Evolutionary conservation across 2,797 vertebrate species (phyloP), one percentile per base, ranked within the genome.

Genomic region (Hoplostethus mediterraneus): DNA sequence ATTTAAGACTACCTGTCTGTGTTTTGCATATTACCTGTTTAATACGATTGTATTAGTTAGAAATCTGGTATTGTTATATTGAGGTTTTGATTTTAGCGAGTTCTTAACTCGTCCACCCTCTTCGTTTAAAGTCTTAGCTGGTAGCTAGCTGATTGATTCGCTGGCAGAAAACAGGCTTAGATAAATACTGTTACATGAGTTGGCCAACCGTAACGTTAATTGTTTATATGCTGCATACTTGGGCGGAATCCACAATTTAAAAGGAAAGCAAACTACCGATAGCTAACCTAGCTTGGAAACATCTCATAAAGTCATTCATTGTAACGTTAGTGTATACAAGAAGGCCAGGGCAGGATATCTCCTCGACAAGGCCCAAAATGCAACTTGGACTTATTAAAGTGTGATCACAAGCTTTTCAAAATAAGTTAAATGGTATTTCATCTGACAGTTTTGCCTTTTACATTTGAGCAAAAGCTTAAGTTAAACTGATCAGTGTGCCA

Each of bases 281-380:
- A n/a, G 0, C 5, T 5, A 12, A 6, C 0, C 10, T 0, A 3
- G 8, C 1, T 49, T 48, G 2, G 42, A 31, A 21, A 21, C 6
- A 59, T 6, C 0, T n/a, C 0, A 16, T 57, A 1, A 25, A 31
- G 67, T 6, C 48, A 38, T 73, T 73, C 48, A 75, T 28, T 61
- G 25, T 49, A 21, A 6, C 12, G 28, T 21, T 40, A 17, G 45
- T 59, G 73, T 60, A 38, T 21, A 21, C 51, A 73, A 12, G 14
- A 40, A 21, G 85, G 90, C 83, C 85, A 56, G 65, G 69, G 56
- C 64, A 58, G 66, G 60, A 45, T 54, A 54, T 56, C 48, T 76
- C 0, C 7, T 21, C 49, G 64, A 77, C 74, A 67, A 87, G 92
- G 88, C 90, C 90, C 64, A 1, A 68, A 64, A 69, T 78, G 56